Evolutionary conservation across 2,113 vertebrate genomes (phyloP).

Genomic region (Chaetops frenatus): DNA sequence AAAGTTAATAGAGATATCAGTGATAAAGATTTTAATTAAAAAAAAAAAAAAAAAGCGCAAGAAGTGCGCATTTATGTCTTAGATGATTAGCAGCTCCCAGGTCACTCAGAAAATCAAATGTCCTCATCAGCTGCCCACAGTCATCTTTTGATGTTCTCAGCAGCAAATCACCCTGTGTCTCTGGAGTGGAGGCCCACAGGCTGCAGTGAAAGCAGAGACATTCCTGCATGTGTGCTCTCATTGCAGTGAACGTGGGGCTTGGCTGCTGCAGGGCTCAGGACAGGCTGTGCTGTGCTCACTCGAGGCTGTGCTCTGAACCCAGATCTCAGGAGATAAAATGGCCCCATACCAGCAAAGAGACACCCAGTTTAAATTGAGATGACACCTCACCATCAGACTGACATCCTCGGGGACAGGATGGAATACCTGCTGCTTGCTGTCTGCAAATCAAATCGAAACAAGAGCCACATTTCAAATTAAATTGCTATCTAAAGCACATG

Average conservation of each 20-base stretch:
- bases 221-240: rapidly evolving
- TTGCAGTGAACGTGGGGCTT: rapidly evolving
- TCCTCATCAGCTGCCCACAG: neutral
- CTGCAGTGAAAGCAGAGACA: neutral
- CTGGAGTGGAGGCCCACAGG: neutral
- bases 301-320: neutral
- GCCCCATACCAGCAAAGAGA: neutral
- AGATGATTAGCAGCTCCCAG: neutral
- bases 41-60: neutral
- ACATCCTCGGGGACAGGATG: neutral
- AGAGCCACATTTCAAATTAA: neutral
- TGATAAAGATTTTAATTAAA: neutral
- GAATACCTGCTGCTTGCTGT: neutral
- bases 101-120: neutral
- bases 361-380: neutral
- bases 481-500: neutral
- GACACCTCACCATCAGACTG: neutral
- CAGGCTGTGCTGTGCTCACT: neutral
- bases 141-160: neutral
- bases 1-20: neutral
- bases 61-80: neutral
- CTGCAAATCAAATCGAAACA: neutral
- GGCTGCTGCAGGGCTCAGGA: neutral
- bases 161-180: neutral
- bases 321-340: neutral